Base-by-base conservation (phyloP, 2,888 invertebrate species). In the Philonicus albiceps region DNA sequence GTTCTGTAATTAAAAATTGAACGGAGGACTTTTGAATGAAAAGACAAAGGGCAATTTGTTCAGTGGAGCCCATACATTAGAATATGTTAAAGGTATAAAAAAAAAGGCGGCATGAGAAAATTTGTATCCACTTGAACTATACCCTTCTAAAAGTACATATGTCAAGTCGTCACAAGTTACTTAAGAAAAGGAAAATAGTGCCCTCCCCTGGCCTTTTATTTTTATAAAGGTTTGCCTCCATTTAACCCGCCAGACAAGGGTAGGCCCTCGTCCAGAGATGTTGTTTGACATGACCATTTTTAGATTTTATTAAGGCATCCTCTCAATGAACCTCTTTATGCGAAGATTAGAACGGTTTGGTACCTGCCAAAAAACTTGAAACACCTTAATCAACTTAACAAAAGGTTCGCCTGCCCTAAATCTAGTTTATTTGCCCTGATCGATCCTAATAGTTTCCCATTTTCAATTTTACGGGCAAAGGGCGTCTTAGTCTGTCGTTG, bases 321-420 rank as follows among this genome's bases (percentile, higher is more conserved):
- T 40, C 80, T 40, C 49, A 80, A 49, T 53, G 80, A 80, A 80
- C 43, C 80, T 80, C 80, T 80, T 80, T 80, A 80, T 80, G 80
- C 49, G 53, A 80, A 80, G 80, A 80, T 80, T 80, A 80, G 49
- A 53, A 80, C 40, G 80, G 53, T 31, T 43, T 80, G 83, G 64
- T 85, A 85, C 84, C 84, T 85, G 84, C 73, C 84, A 74, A 85
- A 85, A 85, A 85, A 73, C 73, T 85, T 73, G 49, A 84, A 85
- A 85, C 84, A 85, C 73, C 73, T 85, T 85, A 85, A 85, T 85
- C 84, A 73, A 85, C 43, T 85, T 84, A 80, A 80, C 80, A 80
- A 80, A 80, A 80, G 80, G 53, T 80, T 49, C 31, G 30, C 53
- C 80, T 53, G 13, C 80, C 49, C 53, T 49, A 80, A 80, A 80